phyloP scores from a whole-genome alignment of 2,888 invertebrate species.

The Leucozona laternaria region DNA sequence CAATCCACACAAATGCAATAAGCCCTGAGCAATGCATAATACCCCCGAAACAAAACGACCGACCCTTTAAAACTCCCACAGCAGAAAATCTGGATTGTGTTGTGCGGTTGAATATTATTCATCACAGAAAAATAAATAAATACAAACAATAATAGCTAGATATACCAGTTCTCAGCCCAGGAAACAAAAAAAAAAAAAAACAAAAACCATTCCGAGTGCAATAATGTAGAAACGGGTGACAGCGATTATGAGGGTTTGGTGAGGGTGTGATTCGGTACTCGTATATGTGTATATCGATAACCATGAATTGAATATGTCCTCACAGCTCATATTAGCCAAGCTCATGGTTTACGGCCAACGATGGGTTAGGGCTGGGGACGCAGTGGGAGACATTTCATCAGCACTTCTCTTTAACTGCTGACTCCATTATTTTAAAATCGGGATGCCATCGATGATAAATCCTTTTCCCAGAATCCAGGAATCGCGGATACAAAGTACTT shows the following conservation, averaged over 20 bases:
- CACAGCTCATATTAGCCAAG: conserved; percentile 52
- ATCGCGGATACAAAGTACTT: conserved; percentile 36
- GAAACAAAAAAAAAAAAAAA: neutral
- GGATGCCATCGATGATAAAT: conserved; percentile 49
- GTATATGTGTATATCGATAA: conserved; percentile 3
- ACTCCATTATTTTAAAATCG: conserved; percentile 59
- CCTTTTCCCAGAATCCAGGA: conserved; percentile 46
- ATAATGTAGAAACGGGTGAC: conserved; percentile 55
- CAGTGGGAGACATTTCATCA: conserved; percentile 35
- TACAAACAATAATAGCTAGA: conserved; percentile 47
- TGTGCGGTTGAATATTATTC: conserved; percentile 33
- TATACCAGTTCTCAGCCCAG: conserved; percentile 6
- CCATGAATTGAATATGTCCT: conserved; percentile 42
- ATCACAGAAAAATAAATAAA: conserved; percentile 3
- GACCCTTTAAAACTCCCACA: conserved; percentile 4
- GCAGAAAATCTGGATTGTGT: conserved; percentile 55
- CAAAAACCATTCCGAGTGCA: conserved; percentile 30
- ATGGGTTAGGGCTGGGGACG: conserved; percentile 2
- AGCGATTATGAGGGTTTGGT: conserved; percentile 36
- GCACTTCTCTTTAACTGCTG: conserved; percentile 62
- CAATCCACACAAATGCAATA: conserved; percentile 19
- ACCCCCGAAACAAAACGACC: neutral
- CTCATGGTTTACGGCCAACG: conserved; percentile 21
- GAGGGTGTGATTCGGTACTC: neutral
- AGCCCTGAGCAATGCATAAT: conserved; percentile 17